A percentile compares a stretch with the other conserved stretches of the same genome.
Evolutionary conservation across 2,113 vertebrate genomes (phyloP).

Genomic region (Dolichotis patagonum): DNA sequence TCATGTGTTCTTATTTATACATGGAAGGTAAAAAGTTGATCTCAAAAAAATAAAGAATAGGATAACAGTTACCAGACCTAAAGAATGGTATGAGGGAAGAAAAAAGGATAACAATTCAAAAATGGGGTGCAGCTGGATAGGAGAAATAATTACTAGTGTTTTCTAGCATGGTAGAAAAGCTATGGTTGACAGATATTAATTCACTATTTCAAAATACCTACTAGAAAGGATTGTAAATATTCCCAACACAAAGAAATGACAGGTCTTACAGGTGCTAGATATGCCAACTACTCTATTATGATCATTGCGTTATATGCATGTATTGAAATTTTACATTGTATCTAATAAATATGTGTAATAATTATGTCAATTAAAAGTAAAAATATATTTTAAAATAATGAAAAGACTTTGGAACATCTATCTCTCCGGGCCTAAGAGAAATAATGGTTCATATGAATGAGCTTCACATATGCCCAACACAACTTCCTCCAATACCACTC

Average conservation of each 20-base stretch:
- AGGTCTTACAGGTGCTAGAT: not conserved
- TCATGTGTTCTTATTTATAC: not conserved
- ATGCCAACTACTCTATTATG: not conserved
- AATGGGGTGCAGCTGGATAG: not conserved
- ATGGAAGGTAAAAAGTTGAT: not conserved
- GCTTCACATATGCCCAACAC: not conserved
- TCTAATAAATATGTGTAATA: not conserved
- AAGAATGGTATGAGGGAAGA: not conserved
- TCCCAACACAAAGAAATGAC: not conserved
- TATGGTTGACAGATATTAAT: not conserved
- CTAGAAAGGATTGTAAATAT: not conserved
- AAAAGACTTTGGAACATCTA: not conserved
- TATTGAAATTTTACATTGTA: not conserved
- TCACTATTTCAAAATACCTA: not conserved
- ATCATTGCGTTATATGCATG: not conserved
- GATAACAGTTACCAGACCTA: not conserved
- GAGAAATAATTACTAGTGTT: not conserved
- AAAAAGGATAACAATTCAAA: not conserved
- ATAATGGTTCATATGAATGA: not conserved
- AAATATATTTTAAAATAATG: not conserved
- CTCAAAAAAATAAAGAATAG: not conserved
- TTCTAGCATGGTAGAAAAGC: not conserved
- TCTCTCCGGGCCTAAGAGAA: conserved; percentile 28
- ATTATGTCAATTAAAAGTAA: not conserved
- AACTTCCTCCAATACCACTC: not conserved